phyloP scores from a whole-genome alignment of 2,113 vertebrate species.

The Marmota flaviventris region DNA sequence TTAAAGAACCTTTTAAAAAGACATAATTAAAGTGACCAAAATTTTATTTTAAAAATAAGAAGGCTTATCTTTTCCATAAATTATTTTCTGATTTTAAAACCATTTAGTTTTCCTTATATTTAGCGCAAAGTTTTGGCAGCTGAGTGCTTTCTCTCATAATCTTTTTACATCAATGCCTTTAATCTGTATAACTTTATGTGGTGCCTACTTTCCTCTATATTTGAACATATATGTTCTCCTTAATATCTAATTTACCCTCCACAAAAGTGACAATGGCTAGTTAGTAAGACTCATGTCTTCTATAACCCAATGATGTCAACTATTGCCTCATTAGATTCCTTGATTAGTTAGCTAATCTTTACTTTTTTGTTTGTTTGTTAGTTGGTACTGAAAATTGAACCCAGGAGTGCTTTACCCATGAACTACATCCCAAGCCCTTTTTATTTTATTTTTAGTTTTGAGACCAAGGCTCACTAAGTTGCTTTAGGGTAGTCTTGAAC shows the following conservation, averaged over 20 bases:
- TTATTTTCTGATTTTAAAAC: neutral
- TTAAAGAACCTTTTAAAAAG: neutral
- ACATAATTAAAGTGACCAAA: neutral
- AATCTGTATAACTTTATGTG: neutral
- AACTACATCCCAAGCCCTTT: no score
- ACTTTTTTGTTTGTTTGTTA: no score
- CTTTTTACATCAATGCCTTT: neutral
- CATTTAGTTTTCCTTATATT: neutral
- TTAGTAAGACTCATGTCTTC: neutral
- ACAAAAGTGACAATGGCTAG: neutral
- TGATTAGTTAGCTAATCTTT: no score
- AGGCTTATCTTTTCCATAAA: neutral
- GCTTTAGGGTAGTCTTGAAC: no score
- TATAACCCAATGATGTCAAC: neutral
- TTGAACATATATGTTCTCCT: neutral
- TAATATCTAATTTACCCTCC: neutral
- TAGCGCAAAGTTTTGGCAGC: neutral
- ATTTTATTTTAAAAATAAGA: neutral
- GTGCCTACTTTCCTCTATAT: neutral
- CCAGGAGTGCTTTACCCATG: no score
- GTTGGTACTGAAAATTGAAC: no score
- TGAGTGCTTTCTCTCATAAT: neutral
- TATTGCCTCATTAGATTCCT: neutral
- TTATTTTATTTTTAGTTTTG: no score
- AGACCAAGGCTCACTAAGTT: no score